phyloP scores from a whole-genome alignment of 1,140 invertebrate species.

The Choristoneura fumiferana region DNA sequence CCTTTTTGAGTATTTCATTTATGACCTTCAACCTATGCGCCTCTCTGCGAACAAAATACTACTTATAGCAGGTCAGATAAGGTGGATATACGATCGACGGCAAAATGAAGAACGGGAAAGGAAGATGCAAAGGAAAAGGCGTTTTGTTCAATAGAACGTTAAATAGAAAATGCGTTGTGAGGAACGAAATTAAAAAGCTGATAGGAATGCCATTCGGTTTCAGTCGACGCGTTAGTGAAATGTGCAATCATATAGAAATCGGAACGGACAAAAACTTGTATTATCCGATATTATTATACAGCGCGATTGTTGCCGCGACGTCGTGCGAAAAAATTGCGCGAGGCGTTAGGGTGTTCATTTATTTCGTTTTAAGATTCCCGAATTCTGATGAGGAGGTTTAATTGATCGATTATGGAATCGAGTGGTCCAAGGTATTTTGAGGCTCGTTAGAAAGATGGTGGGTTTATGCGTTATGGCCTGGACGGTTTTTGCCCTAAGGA shows the following conservation, averaged over 20 bases:
- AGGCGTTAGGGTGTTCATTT: conserved; percentile 26
- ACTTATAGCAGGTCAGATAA: conserved; percentile 21
- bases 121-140: conserved; percentile 10
- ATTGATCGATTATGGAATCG: conserved; percentile 47
- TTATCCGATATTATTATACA: conserved; percentile 52
- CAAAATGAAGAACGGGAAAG: not conserved
- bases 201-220: conserved; percentile 44
- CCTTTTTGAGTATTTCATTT: conserved; percentile 35
- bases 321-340: conserved; percentile 47
- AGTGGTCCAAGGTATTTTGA: conserved; percentile 28
- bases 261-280: conserved; percentile 47
- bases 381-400: conserved; percentile 39
- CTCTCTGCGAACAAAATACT: conserved; percentile 21
- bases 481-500: no score
- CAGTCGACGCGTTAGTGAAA: conserved; percentile 53
- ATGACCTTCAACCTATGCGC: conserved; percentile 33
- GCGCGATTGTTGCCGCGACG: conserved; percentile 48
- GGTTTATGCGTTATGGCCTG: conserved; percentile 20
- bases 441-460: conserved; percentile 31
- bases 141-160: conserved; percentile 14
- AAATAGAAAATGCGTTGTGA: conserved; percentile 11
- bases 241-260: conserved; percentile 65
- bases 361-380: conserved; percentile 29
- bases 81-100: conserved; percentile 25
- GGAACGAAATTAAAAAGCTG: conserved; percentile 20